phyloP scores from a whole-genome alignment of 2,888 invertebrate species.

The Habroteleia sp. region DNA sequence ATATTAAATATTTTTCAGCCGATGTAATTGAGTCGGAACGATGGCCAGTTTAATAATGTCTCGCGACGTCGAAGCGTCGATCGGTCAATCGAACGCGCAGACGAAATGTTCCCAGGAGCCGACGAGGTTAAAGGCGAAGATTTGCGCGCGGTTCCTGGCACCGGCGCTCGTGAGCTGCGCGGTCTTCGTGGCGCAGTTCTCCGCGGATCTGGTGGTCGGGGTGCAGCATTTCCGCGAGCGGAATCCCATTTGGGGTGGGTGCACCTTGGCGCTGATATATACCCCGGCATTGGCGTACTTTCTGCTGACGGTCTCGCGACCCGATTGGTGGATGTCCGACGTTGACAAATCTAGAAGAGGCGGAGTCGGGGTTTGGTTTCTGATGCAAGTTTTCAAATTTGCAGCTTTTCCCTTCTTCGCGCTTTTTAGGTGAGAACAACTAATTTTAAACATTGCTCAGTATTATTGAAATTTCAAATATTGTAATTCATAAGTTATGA shows the following conservation, averaged over 20 bases:
- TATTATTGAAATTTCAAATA: too few species aligned
- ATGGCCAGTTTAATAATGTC: slow-evolving; percentile 27
- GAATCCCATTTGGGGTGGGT: slow-evolving; percentile 82
- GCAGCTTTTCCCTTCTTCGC: slow-evolving; percentile 77
- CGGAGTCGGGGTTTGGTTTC: slow-evolving; percentile 74
- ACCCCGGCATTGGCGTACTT: slow-evolving; percentile 78
- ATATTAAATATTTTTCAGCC: too few species aligned
- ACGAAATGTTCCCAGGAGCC: slow-evolving; percentile 72
- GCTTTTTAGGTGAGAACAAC: slow-evolving; percentile 70
- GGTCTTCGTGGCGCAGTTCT: slow-evolving; percentile 86
- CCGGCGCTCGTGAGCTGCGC: slow-evolving; percentile 84
- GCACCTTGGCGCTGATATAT: slow-evolving; percentile 76
- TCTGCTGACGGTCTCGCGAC: slow-evolving; percentile 77
- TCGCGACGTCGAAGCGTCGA: slow-evolving; percentile 16
- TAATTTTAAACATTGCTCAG: too few species aligned
- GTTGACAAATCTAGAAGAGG: slow-evolving; percentile 74
- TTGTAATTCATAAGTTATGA: too few species aligned
- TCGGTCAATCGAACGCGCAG: slow-evolving; percentile 68
- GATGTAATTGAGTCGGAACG: too few species aligned
- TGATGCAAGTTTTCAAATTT: slow-evolving; percentile 74
- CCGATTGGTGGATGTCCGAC: slow-evolving; percentile 80
- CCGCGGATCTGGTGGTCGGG: slow-evolving; percentile 86
- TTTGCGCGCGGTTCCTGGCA: slow-evolving; percentile 82
- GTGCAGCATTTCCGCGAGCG: slow-evolving; percentile 85
- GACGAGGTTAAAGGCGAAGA: slow-evolving; percentile 81